Evolutionary conservation across 2,888 invertebrate genomes (phyloP), one percentile per base, ranked within the genome.

Genomic region (Nomada fabriciana): DNA sequence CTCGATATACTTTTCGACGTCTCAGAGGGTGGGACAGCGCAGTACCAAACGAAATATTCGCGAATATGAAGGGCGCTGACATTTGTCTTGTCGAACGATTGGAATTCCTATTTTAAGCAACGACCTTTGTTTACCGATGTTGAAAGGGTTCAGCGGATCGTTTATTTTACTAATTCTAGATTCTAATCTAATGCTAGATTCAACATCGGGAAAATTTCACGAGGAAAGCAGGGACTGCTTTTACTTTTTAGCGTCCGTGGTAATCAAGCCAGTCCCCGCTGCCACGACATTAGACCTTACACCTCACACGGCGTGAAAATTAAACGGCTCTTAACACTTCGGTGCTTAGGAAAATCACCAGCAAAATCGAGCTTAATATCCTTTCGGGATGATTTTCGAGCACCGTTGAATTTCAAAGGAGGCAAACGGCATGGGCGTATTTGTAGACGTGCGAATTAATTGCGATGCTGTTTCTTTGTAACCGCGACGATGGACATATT

Each of bases 261-360:
- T 70, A 60, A 80, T 75, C 75, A 70, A 69, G 52, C 55, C 25
- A 20, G 23, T 55, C 43, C 29, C 67, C 68, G 20, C 25, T 65
- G 65, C 13, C 52, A 71, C 69, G 72, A 65, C 73, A 60, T 83
- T 74, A 81, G 71, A 85, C 84, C 76, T 80, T 86, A 73, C 59
- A 76, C 23, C 4, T 71, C 65, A 59, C 70, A 59, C 57, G 77
- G 47, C 60, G 74, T 50, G 74, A 15, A 78, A 75, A 80, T 83
- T 80, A 86, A 83, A 50, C 63, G 74, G 53, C 77, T 65, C 67
- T 79, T 74, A 76, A 80, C 76, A 68, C 73, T 73, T 53, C 70
- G 65, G 59, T 83, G 78, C 68, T 64, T 68, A 71, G 75, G 75
- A 78, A 78, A 79, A 83, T 79, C 47, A 42, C 20, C 55, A 59